These are phyloP conservation scores for Hyppa rectilinea DNA, from an alignment of 2,888 invertebrate species.

Conservation along the genomic window DNA sequence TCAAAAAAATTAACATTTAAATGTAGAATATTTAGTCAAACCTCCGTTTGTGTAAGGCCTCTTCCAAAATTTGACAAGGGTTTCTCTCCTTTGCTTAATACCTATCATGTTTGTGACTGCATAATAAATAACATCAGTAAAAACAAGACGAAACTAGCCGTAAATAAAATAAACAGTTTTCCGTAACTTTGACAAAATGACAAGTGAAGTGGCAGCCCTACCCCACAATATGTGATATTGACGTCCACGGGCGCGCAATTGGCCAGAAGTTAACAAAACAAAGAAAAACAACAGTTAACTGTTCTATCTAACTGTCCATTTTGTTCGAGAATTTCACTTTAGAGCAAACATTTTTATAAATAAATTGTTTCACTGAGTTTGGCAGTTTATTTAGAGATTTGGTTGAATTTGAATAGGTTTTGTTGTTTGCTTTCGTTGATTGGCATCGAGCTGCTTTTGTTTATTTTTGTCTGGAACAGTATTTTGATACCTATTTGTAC, in stretches of 20 bases:
- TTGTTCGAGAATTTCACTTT: slow-evolving; percentile 54
- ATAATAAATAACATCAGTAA: not conserved
- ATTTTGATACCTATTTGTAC: not conserved
- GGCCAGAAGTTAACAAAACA: slow-evolving; percentile 50
- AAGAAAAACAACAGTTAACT: slow-evolving; percentile 44
- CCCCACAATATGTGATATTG: slow-evolving; percentile 35
- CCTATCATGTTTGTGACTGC: too few species aligned
- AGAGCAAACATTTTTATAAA: slow-evolving; percentile 47
- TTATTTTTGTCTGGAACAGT: slow-evolving; percentile 19
- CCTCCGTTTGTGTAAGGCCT: too few species aligned
- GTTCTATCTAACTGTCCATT: slow-evolving; percentile 52
- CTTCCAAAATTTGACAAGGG: too few species aligned
- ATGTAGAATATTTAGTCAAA: too few species aligned
- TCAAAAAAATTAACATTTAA: too few species aligned
- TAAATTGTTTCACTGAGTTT: slow-evolving; percentile 31
- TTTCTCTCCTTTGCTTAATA: too few species aligned
- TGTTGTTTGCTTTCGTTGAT: slow-evolving; percentile 5
- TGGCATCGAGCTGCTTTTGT: not conserved
- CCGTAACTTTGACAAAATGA: slow-evolving; percentile 7
- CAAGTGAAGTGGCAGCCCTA: slow-evolving; percentile 48
- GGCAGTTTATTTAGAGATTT: slow-evolving; percentile 35
- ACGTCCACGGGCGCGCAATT: slow-evolving; percentile 31
- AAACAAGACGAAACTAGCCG: not conserved
- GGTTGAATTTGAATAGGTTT: not conserved
- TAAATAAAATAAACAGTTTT: slow-evolving; percentile 8